These are phyloP conservation scores for Halcyon senegalensis DNA, from an alignment of 2,113 vertebrate genomes.

Conservation along the genomic window DNA sequence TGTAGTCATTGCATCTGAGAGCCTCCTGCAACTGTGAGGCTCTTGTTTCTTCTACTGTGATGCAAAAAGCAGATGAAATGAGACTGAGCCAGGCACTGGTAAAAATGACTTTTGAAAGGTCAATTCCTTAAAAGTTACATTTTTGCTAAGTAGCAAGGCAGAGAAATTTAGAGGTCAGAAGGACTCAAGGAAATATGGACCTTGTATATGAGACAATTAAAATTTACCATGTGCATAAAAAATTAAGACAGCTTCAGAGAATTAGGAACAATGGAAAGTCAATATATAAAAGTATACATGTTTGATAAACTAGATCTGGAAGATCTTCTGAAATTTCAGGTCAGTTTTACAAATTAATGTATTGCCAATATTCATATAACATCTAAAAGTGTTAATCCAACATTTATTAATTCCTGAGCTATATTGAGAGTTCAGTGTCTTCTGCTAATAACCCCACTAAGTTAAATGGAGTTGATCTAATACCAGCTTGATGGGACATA, in stretches of 20 bases:
- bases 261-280: background rate
- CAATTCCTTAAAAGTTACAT: background rate
- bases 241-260: background rate
- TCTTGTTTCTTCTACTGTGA: background rate
- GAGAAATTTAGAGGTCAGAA: background rate
- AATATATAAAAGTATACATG: background rate
- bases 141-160: background rate
- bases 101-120: background rate
- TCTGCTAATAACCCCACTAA: background rate
- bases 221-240: background rate
- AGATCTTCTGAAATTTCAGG: background rate
- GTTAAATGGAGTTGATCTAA: background rate
- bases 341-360: background rate
- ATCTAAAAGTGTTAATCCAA: background rate
- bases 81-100: background rate
- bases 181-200: background rate
- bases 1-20: background rate
- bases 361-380: background rate
- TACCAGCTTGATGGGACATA: background rate
- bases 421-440: background rate
- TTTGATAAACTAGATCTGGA: background rate
- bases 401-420: background rate
- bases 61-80: background rate
- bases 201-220: background rate
- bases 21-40: background rate